These are phyloP conservation scores for Paedocypris micromegethes DNA, from an alignment of 2,797 vertebrate genomes.

Conservation along the genomic window DNA sequence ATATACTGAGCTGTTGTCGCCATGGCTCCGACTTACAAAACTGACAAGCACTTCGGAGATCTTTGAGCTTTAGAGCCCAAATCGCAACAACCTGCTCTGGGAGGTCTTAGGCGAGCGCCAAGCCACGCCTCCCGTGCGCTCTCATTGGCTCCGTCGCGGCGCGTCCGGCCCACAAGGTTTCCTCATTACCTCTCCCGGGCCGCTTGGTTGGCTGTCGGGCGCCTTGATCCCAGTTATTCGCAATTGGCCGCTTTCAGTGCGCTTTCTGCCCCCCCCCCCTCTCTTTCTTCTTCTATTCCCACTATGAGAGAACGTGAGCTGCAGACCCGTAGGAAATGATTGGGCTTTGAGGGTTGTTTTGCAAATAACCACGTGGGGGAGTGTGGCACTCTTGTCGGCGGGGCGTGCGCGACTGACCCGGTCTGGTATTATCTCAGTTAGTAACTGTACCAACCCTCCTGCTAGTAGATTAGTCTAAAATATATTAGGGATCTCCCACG, in stretches of 20 bases:
- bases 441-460: constrained; percentile 58
- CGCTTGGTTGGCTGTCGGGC: constrained; percentile 51
- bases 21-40: constrained; percentile 86
- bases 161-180: constrained; percentile 62
- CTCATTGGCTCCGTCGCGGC: constrained; percentile 78
- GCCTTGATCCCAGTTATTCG: constrained; percentile 45
- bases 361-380: constrained; percentile 83
- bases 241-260: constrained; percentile 51
- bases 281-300: constrained; percentile 43
- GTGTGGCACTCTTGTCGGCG: constrained; percentile 69
- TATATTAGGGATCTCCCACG: constrained; percentile 58
- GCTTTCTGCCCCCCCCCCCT: constrained; percentile 33
- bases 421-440: constrained; percentile 69
- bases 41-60: constrained; percentile 77
- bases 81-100: constrained; percentile 77
- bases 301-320: constrained; percentile 45
- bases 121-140: constrained; percentile 72
- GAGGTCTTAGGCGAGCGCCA: constrained; percentile 68
- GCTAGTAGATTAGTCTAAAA: constrained; percentile 63
- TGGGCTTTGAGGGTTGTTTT: constrained; percentile 70
- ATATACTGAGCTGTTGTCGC: constrained; percentile 96
- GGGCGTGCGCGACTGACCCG: constrained; percentile 50
- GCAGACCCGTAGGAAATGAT: constrained; percentile 61
- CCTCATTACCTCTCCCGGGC: constrained; percentile 47
- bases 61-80: constrained; percentile 85